Evolutionary conservation across 2,113 vertebrate species (phyloP).

Genomic region (Mellivora capensis): DNA sequence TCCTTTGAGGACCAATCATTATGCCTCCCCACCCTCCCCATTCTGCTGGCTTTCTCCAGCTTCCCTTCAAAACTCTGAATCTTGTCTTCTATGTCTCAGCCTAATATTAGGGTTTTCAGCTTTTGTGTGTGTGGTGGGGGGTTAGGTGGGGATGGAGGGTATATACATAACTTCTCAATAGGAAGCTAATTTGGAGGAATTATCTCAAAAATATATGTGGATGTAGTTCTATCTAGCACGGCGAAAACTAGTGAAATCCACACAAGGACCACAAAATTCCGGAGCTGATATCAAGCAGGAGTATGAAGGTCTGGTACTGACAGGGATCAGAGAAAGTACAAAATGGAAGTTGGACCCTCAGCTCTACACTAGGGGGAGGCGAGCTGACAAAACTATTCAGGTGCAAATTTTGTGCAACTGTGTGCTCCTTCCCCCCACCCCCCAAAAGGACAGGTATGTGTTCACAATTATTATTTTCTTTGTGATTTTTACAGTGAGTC

Average conservation of each 20-base stretch:
- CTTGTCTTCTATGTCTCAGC: not conserved
- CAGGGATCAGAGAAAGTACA: not conserved
- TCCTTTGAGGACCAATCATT: not conserved
- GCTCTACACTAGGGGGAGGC: not conserved
- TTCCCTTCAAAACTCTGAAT: not conserved
- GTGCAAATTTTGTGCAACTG: not conserved
- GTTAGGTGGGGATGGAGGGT: no score
- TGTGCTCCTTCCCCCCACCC: not conserved
- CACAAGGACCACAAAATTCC: not conserved
- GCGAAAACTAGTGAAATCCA: not conserved
- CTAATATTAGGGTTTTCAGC: not conserved
- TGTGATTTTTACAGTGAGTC: not conserved
- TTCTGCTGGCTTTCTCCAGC: not conserved
- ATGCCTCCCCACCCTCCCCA: accelerated
- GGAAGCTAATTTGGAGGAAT: not conserved
- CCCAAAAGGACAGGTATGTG: not conserved
- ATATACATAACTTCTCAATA: not conserved
- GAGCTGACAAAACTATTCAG: not conserved
- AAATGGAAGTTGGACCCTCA: not conserved
- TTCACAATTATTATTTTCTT: not conserved
- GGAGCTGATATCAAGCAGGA: not conserved
- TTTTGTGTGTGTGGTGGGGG: not conserved
- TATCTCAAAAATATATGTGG: not conserved
- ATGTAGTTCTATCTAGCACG: not conserved
- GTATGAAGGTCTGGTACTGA: not conserved